phyloP scores from a whole-genome alignment of 2,113 vertebrate genomes.

The Apistogramma diplotaenia region DNA sequence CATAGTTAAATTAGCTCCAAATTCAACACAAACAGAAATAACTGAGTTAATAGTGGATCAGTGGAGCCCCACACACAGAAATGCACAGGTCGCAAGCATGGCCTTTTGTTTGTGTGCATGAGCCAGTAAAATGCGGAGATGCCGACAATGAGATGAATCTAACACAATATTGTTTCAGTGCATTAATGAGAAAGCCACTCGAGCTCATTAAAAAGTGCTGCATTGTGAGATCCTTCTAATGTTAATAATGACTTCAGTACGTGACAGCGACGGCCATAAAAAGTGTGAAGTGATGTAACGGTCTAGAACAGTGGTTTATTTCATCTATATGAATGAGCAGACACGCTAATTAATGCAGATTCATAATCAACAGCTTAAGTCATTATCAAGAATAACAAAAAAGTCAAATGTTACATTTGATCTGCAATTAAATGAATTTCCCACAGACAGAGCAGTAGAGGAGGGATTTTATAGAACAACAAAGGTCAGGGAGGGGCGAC shows the following conservation, averaged over 20 bases:
- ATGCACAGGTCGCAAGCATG: background rate
- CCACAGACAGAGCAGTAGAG: background rate
- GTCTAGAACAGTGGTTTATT: background rate
- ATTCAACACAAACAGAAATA: background rate
- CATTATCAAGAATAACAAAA: background rate
- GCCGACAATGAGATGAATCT: background rate
- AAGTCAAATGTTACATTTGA: background rate
- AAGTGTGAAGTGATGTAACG: background rate
- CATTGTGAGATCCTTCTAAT: background rate
- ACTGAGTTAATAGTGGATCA: background rate
- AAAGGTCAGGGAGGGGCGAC: constrained; percentile 34
- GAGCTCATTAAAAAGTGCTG: background rate
- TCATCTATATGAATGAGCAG: background rate
- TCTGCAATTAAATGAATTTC: background rate
- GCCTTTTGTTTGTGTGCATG: background rate
- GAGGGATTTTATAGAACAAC: background rate
- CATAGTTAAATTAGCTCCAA: background rate
- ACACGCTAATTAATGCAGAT: background rate
- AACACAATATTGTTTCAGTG: background rate
- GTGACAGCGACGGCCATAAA: background rate
- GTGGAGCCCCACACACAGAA: background rate
- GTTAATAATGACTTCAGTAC: background rate
- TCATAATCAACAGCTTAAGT: background rate
- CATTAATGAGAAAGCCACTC: background rate
- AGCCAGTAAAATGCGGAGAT: background rate